Conservation (phyloP, 1,140 invertebrate genomes). For the Zeugodacus cucurbitae region DNA sequence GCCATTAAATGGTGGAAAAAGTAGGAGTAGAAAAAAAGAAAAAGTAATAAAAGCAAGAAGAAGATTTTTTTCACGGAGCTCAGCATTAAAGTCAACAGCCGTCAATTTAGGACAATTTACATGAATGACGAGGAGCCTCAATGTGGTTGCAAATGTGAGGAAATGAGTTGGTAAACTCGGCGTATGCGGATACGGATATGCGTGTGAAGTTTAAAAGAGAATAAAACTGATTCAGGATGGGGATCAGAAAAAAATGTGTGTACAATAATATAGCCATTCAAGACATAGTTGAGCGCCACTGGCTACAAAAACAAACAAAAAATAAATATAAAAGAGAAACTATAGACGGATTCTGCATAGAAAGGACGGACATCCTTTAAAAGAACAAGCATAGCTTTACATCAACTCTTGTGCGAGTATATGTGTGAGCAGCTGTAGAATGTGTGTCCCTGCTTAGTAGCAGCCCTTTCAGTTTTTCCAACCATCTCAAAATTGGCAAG, state of each 20-base stretch:
- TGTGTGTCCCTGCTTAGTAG: background rate
- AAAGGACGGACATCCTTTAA: no score
- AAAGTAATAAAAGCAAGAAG: background rate
- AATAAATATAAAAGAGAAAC: no score
- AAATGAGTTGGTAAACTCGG: background rate
- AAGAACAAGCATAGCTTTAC: no score
- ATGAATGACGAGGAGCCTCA: background rate
- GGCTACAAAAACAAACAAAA: no score
- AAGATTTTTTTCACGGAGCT: background rate
- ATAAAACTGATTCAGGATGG: background rate
- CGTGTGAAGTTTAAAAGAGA: background rate
- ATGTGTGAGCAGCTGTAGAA: background rate
- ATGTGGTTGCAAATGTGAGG: background rate
- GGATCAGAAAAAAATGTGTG: no score
- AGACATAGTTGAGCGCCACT: no score
- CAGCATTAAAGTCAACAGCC: background rate
- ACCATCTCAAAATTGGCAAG: background rate
- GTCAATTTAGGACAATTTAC: slow-evolving; percentile 22
- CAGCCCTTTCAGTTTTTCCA: background rate
- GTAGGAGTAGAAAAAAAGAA: background rate
- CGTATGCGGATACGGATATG: background rate
- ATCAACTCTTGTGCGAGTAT: no score
- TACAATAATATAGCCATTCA: no score
- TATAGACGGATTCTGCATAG: no score
- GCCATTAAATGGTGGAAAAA: background rate